Percentiles rank a stretch among this genome's conserved stretches.
Conservation (phyloP, 1,140 invertebrate genomes). For the Apis cerana region DNA sequence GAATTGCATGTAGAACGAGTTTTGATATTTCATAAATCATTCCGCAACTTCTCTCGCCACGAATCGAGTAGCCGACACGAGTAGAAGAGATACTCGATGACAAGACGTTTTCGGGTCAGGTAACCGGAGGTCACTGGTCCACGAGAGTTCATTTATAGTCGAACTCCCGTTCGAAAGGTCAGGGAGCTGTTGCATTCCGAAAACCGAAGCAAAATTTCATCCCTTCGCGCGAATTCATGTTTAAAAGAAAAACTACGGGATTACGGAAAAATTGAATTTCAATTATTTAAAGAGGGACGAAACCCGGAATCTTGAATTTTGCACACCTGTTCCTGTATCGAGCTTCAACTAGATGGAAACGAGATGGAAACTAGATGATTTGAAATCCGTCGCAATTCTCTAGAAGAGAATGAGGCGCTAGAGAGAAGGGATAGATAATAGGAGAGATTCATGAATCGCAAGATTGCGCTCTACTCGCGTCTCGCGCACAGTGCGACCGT, state of each 20-base stretch:
- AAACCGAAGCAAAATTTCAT: not conserved
- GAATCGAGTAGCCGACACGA: not conserved
- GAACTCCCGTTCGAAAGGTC: slow-evolving; percentile 30
- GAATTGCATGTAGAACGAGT: not conserved
- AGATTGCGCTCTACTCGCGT: slow-evolving; percentile 41
- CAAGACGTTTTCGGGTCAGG: slow-evolving; percentile 64
- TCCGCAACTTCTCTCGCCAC: not conserved
- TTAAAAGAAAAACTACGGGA: not conserved
- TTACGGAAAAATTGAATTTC: slow-evolving; percentile 14
- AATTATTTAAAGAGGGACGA: not conserved
- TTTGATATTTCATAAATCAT: slow-evolving; percentile 19
- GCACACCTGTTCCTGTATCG: not conserved
- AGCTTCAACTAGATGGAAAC: slow-evolving; percentile 25
- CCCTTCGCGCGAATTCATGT: not conserved
- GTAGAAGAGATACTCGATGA: not conserved
- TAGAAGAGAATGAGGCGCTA: slow-evolving; percentile 23
- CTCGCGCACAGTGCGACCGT: slow-evolving; percentile 50
- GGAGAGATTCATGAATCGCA: slow-evolving; percentile 55
- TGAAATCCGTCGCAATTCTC: slow-evolving; percentile 1
- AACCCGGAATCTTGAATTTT: no score
- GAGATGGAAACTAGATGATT: not conserved
- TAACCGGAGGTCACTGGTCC: slow-evolving; percentile 54
- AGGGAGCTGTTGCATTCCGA: slow-evolving; percentile 10
- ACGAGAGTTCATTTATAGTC: slow-evolving; percentile 40
- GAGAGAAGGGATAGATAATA: slow-evolving; percentile 50